These are phyloP conservation scores for Plagiodera versicolora DNA, from an alignment of 2,888 invertebrate genomes.

Conservation along the genomic window DNA sequence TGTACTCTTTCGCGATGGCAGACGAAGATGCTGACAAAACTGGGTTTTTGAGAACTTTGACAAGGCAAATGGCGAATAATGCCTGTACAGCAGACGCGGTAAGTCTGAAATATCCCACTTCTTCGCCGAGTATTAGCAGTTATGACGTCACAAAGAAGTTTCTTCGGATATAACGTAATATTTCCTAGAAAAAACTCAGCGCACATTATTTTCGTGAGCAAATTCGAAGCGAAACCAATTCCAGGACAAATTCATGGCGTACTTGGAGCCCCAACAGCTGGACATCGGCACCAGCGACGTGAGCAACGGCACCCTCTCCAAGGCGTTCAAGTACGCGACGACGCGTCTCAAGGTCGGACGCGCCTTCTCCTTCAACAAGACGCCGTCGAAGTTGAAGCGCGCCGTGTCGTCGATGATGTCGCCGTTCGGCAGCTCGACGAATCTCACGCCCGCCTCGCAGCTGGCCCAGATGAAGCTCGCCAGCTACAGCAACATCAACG, in stretches of 20 bases:
- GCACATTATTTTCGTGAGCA: no score
- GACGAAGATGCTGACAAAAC: constrained; percentile 83
- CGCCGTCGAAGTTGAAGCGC: constrained; percentile 89
- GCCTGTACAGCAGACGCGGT: constrained; percentile 92
- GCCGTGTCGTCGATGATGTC: constrained; percentile 95
- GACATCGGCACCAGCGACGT: constrained; percentile 89
- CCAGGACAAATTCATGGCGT: constrained; percentile 80
- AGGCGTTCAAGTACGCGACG: constrained; percentile 87
- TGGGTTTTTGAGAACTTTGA: constrained; percentile 78
- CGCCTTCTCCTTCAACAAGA: constrained; percentile 94
- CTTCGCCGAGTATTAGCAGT: no score
- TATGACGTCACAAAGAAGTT: no score
- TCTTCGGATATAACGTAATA: no score
- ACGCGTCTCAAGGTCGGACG: constrained; percentile 88
- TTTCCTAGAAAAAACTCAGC: no score
- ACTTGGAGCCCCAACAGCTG: constrained; percentile 78
- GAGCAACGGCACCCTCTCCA: constrained; percentile 76
- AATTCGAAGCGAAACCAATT: constrained; percentile 41
- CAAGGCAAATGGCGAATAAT: constrained; percentile 89
- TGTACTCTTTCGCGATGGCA: constrained; percentile 81
- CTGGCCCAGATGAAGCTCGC: constrained; percentile 84
- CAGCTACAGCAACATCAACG: constrained; percentile 84
- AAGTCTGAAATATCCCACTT: no score
- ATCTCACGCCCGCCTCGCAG: constrained; percentile 80
- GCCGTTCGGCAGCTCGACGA: constrained; percentile 83